phyloP scores from a whole-genome alignment of 2,113 vertebrate genomes.

The Leucosticte australis region DNA sequence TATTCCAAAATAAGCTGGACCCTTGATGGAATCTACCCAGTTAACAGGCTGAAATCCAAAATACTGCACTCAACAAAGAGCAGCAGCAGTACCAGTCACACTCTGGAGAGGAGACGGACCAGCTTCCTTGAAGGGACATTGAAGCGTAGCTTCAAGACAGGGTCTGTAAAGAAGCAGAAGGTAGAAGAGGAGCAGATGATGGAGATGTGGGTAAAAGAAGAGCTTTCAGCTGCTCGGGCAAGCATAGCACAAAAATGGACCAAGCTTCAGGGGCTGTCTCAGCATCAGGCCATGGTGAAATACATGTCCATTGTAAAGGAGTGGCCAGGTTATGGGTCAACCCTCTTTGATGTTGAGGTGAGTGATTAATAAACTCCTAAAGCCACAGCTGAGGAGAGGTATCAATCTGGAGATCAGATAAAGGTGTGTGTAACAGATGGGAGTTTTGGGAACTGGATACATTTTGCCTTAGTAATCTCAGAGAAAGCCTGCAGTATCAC shows the following conservation, averaged over 20 bases:
- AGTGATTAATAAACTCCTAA: not conserved
- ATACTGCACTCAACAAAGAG: conserved; percentile 89
- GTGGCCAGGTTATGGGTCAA: conserved; percentile 92
- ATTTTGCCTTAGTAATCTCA: not conserved
- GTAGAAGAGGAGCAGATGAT: conserved; percentile 92
- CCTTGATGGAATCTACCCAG: conserved; percentile 86
- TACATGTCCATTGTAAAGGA: conserved; percentile 91
- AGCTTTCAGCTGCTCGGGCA: conserved; percentile 88
- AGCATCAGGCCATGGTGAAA: conserved; percentile 92
- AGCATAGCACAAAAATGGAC: conserved; percentile 90
- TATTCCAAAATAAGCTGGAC: conserved; percentile 83
- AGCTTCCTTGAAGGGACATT: conserved; percentile 89
- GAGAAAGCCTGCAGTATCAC: not conserved
- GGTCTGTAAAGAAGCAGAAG: conserved; percentile 89
- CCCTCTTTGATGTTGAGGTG: conserved; percentile 93
- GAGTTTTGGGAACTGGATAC: not conserved
- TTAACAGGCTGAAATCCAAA: conserved; percentile 85
- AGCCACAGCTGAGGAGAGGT: not conserved
- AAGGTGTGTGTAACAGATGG: not conserved
- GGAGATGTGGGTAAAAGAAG: conserved; percentile 95
- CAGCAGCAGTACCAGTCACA: conserved; percentile 59
- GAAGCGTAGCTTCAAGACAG: conserved; percentile 88
- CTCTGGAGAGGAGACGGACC: conserved; percentile 82
- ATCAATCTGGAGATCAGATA: not conserved
- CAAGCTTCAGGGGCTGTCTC: conserved; percentile 84